Evolutionary conservation across 92 coral and sea anemone species (phyloP).

Genomic region (Porites cylindrica): DNA sequence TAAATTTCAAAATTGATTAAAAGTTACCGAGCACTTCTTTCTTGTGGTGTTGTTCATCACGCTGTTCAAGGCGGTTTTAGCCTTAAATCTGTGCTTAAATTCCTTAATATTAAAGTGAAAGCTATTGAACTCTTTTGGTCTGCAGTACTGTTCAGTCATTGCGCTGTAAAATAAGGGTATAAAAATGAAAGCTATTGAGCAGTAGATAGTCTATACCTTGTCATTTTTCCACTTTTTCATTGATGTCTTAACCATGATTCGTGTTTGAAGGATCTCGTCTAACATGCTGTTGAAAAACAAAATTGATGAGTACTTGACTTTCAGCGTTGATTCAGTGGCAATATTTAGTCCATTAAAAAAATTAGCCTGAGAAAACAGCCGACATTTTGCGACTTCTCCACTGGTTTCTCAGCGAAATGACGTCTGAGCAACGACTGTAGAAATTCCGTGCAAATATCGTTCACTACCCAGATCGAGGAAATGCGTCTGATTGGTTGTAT

Average conservation of each 20-base stretch:
- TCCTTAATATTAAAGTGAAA: too few relatives aligned
- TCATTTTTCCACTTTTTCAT: conserved; percentile 91
- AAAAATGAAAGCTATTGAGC: background rate
- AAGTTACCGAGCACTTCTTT: background rate
- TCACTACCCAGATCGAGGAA: too few relatives aligned
- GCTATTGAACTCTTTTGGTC: background rate
- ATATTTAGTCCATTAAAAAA: too few relatives aligned
- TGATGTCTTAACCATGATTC: conserved; percentile 96
- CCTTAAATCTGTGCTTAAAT: background rate
- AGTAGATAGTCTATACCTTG: conserved; percentile 59
- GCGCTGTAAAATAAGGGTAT: background rate
- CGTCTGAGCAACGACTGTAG: background rate
- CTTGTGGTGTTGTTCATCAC: background rate
- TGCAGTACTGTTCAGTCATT: background rate
- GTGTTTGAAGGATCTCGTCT: conserved; percentile 90
- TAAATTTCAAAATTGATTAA: background rate
- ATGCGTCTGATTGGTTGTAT: too few relatives aligned
- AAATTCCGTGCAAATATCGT: background rate
- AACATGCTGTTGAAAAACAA: conserved; percentile 79
- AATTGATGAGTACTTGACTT: background rate
- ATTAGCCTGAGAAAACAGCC: too few relatives aligned
- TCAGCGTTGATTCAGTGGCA: background rate
- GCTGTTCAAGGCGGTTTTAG: background rate
- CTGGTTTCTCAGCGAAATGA: too few relatives aligned
- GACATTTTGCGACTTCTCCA: too few relatives aligned